Base-by-base conservation (phyloP, 2,797 vertebrate genomes). In the Acanthornis magna region DNA sequence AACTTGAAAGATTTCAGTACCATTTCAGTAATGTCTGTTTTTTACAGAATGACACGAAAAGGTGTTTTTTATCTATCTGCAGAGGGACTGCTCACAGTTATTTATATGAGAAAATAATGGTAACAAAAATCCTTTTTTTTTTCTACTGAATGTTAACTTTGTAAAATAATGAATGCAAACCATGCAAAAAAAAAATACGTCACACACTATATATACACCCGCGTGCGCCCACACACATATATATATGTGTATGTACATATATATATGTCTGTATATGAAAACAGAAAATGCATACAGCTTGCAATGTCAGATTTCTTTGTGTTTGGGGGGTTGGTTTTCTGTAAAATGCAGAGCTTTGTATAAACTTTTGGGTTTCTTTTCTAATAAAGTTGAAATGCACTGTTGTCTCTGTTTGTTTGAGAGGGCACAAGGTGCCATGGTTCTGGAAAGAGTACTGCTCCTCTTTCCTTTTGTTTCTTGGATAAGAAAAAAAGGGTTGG, bases 111-210 rank as follows among this genome's bases (percentile, higher is more conserved):
- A 88, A 89, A 94, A 93, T 92, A 95, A 91, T 95, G 89, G 88
- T 88, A 88, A 74, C 79, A 83, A 94, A 89, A 67, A 88, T 57
- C 65, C 80, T 82, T 76, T 72, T 81, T 95, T 95, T 97, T 97
- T 98, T 97, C 73, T 96, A 96, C 92, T 86, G 93, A 91, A 90
- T 79, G 92, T 86, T 91, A 84, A 91, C 96, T 97, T 97, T 97
- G 96, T 97, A 94, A 93, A 93, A 96, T 95, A 96, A 95, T 82
- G 47, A 96, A 95, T 91, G 91, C 94, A 94, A 95, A 91, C 84
- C 90, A 61, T 95, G 93, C 77, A 94, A 97, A 96, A 91, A 91
- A 84, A 85, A 66, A 65, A 6, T 2, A 36, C 6, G 22, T 93
- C 91, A 89, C 94, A 87, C 78, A 72, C 83, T 95, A 88, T 95